Percentiles rank a stretch among this genome's conserved stretches.
Conservation (phyloP, 2,113 vertebrate genomes). For the Apeltes quadracus region DNA sequence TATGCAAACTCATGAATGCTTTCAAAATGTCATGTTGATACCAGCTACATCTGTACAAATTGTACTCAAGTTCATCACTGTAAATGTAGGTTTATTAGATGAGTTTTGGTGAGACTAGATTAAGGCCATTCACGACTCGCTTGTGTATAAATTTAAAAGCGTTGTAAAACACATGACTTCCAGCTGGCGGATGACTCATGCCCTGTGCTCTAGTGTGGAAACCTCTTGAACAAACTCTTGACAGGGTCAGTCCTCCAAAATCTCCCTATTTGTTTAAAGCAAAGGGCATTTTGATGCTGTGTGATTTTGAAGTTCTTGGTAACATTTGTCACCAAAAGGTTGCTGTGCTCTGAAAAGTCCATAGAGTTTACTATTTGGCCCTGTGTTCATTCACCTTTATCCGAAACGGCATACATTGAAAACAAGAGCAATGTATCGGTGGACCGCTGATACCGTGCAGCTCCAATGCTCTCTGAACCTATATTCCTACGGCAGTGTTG, state of each 20-base stretch:
- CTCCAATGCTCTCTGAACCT: not conserved
- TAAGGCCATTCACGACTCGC: not conserved
- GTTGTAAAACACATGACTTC: not conserved
- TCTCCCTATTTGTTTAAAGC: not conserved
- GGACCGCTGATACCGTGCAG: not conserved
- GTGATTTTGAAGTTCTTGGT: not conserved
- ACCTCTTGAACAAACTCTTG: not conserved
- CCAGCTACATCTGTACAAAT: not conserved
- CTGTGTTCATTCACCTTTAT: not conserved
- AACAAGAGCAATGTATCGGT: not conserved
- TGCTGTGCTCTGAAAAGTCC: not conserved
- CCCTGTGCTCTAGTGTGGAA: not conserved
- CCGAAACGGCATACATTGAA: not conserved
- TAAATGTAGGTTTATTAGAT: not conserved
- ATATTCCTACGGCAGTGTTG: not conserved
- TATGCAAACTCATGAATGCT: not conserved
- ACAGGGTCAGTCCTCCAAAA: not conserved
- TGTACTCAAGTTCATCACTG: not conserved
- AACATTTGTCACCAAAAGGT: not conserved
- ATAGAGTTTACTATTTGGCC: not conserved
- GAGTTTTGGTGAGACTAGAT: not conserved
- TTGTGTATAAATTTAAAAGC: not conserved
- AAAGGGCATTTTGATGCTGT: not conserved
- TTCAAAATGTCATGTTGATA: not conserved
- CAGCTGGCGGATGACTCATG: not conserved